Evolutionary conservation across 1,140 invertebrate species (phyloP).

Genomic region (Drosophila serrata): DNA sequence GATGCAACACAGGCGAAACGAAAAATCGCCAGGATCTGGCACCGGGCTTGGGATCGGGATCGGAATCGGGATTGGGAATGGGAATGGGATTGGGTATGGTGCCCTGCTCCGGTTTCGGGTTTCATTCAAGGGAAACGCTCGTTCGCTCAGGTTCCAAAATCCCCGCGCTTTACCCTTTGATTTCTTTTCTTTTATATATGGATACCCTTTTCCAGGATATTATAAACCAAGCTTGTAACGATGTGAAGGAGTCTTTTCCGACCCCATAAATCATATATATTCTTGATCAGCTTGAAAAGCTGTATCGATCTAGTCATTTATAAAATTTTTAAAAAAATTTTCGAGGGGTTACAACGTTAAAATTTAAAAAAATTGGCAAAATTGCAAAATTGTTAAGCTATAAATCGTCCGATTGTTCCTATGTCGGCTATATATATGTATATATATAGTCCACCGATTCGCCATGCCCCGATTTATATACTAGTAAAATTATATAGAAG

Average conservation of each 20-base stretch:
- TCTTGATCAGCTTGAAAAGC: no score
- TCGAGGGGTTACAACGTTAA: no score
- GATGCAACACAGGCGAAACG: conserved; percentile 41
- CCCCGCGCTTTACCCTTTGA: not conserved
- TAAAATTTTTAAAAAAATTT: no score
- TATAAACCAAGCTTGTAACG: not conserved
- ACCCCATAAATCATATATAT: no score
- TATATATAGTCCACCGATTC: no score
- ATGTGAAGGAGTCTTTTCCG: not conserved
- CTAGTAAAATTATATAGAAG: no score
- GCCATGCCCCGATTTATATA: no score
- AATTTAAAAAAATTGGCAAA: no score
- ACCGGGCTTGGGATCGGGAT: conserved; percentile 7
- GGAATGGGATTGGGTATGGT: conserved; percentile 13
- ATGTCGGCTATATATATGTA: no score
- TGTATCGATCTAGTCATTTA: no score
- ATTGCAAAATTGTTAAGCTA: no score
- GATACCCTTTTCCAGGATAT: not conserved
- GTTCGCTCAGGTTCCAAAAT: conserved; percentile 21
- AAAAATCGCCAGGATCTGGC: conserved; percentile 9
- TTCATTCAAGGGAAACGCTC: conserved; percentile 78
- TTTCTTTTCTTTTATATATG: not conserved
- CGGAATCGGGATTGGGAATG: not conserved
- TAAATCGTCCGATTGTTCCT: no score
- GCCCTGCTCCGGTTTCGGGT: conserved; percentile 66